phyloP scores from a whole-genome alignment of 2,113 vertebrate species.

The Halichoeres trimaculatus region DNA sequence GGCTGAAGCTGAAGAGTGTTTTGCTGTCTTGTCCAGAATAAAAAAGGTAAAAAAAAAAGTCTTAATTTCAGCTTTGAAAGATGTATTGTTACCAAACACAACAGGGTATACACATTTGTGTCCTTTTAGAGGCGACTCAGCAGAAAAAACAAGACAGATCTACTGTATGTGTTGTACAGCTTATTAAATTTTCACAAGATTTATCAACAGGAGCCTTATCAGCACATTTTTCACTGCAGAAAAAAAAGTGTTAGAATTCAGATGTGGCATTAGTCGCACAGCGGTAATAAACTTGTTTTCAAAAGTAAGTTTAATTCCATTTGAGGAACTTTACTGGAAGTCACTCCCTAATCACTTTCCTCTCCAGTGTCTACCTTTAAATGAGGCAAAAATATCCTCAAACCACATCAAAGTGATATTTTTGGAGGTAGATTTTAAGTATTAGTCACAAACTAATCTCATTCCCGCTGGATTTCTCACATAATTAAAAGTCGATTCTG shows the following conservation, averaged over 20 bases:
- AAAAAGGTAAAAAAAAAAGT: too few species aligned
- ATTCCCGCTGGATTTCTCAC: constrained; percentile 13
- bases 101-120: not conserved
- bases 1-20: not conserved
- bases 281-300: not conserved
- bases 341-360: not conserved
- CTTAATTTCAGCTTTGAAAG: too few species aligned
- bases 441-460: not conserved
- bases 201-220: not conserved
- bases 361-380: not conserved
- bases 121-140: not conserved
- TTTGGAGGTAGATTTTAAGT: not conserved
- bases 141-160: not conserved
- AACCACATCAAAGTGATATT: not conserved
- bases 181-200: not conserved
- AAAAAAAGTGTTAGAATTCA: not conserved
- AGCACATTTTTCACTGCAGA: not conserved
- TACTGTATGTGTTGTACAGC: not conserved
- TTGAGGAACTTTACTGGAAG: not conserved
- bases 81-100: not conserved
- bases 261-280: too few species aligned
- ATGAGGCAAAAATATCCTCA: constrained; percentile 1
- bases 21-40: not conserved
- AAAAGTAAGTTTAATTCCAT: not conserved
- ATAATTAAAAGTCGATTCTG: constrained; percentile 5